These are phyloP conservation scores for Pithys albifrons DNA, from an alignment of 2,113 vertebrate genomes.

Conservation along the genomic window DNA sequence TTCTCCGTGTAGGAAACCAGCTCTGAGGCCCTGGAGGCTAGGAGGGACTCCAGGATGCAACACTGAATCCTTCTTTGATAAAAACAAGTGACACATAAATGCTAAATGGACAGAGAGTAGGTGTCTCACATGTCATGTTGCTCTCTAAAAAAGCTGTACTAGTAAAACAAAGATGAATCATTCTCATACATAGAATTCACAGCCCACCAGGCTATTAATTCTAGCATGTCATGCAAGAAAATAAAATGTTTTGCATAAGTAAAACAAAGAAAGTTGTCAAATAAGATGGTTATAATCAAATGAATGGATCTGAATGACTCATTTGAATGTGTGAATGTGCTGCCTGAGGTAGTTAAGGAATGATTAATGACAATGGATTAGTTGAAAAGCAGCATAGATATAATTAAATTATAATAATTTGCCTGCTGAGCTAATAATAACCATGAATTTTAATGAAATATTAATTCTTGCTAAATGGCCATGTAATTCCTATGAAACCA, in stretches of 20 bases:
- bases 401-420: constrained; percentile 13
- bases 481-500: neutral
- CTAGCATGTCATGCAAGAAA: constrained; percentile 26
- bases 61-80: neutral
- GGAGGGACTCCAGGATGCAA: neutral
- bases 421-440: constrained; percentile 32
- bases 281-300: constrained; percentile 24
- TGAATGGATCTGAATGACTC: constrained; percentile 32
- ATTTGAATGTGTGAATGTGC: neutral
- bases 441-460: constrained; percentile 24
- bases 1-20: neutral
- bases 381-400: constrained; percentile 1
- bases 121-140: neutral
- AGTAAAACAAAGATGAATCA: constrained; percentile 46
- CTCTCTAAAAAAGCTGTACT: neutral
- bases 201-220: constrained; percentile 42
- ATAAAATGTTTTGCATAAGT: constrained; percentile 18
- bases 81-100: constrained; percentile 6
- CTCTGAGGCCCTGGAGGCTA: neutral
- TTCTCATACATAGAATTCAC: neutral
- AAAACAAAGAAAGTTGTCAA: constrained; percentile 26
- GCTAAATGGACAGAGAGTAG: constrained; percentile 27
- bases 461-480: constrained; percentile 9
- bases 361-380: constrained; percentile 14
- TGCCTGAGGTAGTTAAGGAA: neutral